Evolutionary conservation across 2,797 vertebrate genomes (phyloP), one percentile per base, ranked within the genome.

Genomic region (Gallinago solitaria): DNA sequence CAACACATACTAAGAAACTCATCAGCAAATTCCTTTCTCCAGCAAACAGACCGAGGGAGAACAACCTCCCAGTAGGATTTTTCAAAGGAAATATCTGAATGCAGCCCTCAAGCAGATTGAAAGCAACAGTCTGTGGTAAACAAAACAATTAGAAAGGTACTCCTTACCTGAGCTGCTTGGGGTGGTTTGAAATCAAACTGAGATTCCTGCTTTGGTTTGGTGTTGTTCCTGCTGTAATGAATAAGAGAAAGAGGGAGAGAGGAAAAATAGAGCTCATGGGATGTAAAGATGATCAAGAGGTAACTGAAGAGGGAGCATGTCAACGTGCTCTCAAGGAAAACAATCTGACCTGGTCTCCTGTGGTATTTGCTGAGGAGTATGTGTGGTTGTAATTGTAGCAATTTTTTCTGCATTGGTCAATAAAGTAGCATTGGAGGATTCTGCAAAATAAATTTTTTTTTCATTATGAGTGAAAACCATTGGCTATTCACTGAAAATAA

Each of bases 371-470:
- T 99, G 99, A 96, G 99, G 98, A 56, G 99, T 98, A 97, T 99
- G 99, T 43, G 99, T 99, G 96, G 99, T 99, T 95, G 99, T 99
- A 97, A 99, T 99, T 87, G 99, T 99, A 95, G 99, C 99, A 15
- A 99, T 99, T 98, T 99, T 99, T 98, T 99, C 99, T 8, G 99
- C 99, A 33, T 99, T 99, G 96, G 99, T 99, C 98, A 99, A 97
- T 98, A 99, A 98, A 73, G 99, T 99, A 27, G 99, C 99, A 87
- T 99, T 99, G 65, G 99, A 99, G 75, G 99, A 99, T 97, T 99
- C 99, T 99, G 98, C 8, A 91, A 97, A 96, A 76, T 32, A 89
- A 96, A 80, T 92, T 6, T 48, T 85, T 48, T 69, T 93, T 73
- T 79, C 57, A 77, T 96, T 95, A 87, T 39, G 50, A 93, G 56